Conservation (phyloP, 1,140 invertebrate genomes). For the Portunus trituberculatus region DNA sequence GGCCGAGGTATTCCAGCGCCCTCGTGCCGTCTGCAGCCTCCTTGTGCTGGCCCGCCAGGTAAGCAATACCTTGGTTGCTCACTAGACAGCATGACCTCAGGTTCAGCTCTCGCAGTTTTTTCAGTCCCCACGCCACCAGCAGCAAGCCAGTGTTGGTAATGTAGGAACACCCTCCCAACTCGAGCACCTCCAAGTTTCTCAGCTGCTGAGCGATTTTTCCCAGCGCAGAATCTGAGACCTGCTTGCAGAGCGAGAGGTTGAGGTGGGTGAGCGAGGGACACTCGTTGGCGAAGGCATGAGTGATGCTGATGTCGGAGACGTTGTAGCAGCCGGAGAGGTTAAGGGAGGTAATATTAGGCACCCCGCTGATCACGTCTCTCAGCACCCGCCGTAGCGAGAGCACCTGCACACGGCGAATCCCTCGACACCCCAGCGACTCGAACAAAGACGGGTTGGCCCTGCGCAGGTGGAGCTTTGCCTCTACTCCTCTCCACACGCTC, state of each 20-base stretch:
- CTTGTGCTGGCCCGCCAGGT: conserved; percentile 86
- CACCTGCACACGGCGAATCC: conserved; percentile 93
- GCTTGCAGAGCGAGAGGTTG: conserved; percentile 96
- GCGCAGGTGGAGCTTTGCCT: conserved; percentile 93
- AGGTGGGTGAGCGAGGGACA: conserved; percentile 87
- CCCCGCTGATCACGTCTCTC: conserved; percentile 91
- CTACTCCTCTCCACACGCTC: conserved; percentile 95
- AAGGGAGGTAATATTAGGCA: conserved; percentile 92
- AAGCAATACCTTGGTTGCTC: conserved; percentile 92
- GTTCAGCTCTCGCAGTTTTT: conserved; percentile 91
- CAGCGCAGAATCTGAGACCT: conserved; percentile 93
- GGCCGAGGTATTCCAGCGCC: conserved; percentile 89
- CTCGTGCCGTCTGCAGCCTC: conserved; percentile 74
- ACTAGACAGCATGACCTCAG: conserved; percentile 95
- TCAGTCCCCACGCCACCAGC: conserved; percentile 91
- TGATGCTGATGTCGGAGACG: conserved; percentile 90
- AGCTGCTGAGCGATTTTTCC: conserved; percentile 90
- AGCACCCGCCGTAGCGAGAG: conserved; percentile 91
- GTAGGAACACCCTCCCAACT: conserved; percentile 94
- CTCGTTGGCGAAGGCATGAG: conserved; percentile 89
- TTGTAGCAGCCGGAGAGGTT: conserved; percentile 96
- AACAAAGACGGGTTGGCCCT: conserved; percentile 91
- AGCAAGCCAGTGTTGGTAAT: conserved; percentile 93
- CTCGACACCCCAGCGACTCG: conserved; percentile 90
- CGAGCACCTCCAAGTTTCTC: conserved; percentile 92